A percentile compares a stretch with the other conserved stretches of the same genome.
phyloP scores from a whole-genome alignment of 2,888 invertebrate species.

The Lepidonotus clava region DNA sequence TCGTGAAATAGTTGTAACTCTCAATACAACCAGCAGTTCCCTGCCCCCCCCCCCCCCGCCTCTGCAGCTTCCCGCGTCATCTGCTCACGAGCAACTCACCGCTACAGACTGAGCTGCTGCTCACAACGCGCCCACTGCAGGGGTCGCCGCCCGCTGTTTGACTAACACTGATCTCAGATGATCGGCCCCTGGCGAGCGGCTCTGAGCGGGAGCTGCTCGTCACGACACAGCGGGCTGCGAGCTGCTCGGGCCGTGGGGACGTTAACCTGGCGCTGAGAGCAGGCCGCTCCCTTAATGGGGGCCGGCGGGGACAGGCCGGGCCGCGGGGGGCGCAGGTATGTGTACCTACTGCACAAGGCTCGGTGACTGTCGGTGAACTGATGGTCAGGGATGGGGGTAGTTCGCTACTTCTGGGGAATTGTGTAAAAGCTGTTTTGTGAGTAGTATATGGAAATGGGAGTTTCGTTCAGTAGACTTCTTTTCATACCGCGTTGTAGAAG shows the following conservation, averaged over 20 bases:
- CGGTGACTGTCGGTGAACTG: not conserved
- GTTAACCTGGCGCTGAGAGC: constrained; percentile 1
- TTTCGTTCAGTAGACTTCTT: too few species aligned
- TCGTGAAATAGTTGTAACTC: too few species aligned
- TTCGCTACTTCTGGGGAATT: too few species aligned
- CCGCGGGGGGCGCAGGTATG: not conserved
- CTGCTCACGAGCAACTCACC: not conserved
- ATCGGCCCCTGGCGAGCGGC: not conserved
- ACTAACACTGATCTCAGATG: constrained; percentile 13
- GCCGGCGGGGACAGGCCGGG: not conserved
- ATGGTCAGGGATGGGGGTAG: not conserved
- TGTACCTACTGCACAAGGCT: not conserved
- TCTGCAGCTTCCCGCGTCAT: not conserved
- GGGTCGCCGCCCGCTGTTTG: not conserved
- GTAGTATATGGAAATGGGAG: too few species aligned
- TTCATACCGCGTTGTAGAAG: too few species aligned
- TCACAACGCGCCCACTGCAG: constrained; percentile 14
- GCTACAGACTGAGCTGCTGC: too few species aligned
- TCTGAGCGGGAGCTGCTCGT: not conserved
- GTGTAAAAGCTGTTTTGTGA: too few species aligned
- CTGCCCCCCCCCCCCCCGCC: not conserved
- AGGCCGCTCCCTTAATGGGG: not conserved
- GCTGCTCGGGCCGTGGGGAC: not conserved
- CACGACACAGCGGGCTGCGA: not conserved
- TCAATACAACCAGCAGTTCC: too few species aligned